These are phyloP conservation scores for Caenorhabditis virilis DNA, from an alignment of 2,888 invertebrate genomes.

Conservation along the genomic window DNA sequence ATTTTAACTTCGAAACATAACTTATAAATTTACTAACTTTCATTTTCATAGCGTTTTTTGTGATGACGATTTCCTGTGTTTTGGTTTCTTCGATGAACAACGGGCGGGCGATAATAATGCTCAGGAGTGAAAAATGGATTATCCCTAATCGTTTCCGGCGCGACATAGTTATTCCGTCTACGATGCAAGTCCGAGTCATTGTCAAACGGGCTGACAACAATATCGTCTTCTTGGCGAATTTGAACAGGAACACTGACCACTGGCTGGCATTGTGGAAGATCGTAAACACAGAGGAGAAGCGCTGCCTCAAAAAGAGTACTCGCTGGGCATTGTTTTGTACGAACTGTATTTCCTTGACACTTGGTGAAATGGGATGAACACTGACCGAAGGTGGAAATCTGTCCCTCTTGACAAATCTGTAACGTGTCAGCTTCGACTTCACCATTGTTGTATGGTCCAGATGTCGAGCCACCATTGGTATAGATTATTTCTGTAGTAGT, in stretches of 20 bases:
- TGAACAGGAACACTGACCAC: constrained; percentile 9
- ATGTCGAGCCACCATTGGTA: not conserved
- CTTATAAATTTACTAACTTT: too few relatives aligned
- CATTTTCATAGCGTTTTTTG: not conserved
- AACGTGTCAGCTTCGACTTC: not conserved
- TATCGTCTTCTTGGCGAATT: constrained; percentile 3
- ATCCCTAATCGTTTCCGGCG: not conserved
- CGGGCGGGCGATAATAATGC: constrained; percentile 1
- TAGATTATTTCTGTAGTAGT: not conserved
- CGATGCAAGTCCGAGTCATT: constrained; percentile 14
- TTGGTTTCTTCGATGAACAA: too few relatives aligned
- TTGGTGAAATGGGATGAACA: constrained; percentile 39
- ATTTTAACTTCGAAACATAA: not conserved
- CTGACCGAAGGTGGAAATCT: constrained; percentile 24
- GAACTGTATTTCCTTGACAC: constrained; percentile 22
- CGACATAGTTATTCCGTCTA: not conserved
- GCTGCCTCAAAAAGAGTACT: constrained; percentile 43
- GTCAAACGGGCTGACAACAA: constrained; percentile 26
- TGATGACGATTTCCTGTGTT: constrained; percentile 1
- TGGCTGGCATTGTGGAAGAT: constrained; percentile 39
- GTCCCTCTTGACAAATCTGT: constrained; percentile 25
- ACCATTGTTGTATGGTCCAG: not conserved
- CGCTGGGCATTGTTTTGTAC: constrained; percentile 41
- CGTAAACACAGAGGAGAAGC: constrained; percentile 46
- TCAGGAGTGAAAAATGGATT: constrained; percentile 33